These are phyloP conservation scores for Paramormyrops hopkinsi DNA, from an alignment of 2,797 vertebrate genomes.

Conservation along the genomic window DNA sequence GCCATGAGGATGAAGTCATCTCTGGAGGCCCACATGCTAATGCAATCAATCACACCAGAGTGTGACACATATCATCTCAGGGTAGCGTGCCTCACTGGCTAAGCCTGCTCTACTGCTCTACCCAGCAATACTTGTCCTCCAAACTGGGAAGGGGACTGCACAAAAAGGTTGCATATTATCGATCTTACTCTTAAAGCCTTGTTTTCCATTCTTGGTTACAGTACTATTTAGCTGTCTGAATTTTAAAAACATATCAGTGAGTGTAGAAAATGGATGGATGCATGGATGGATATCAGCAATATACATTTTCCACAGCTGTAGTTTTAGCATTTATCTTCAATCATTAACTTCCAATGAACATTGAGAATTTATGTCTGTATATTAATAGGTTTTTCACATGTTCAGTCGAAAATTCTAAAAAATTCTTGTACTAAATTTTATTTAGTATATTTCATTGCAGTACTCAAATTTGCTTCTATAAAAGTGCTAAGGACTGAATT, in stretches of 20 bases:
- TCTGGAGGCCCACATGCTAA: conserved; percentile 48
- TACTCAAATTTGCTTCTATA: background rate
- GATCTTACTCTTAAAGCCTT: background rate
- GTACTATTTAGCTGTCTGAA: background rate
- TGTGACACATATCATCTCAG: conserved; percentile 47
- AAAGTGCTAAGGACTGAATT: background rate
- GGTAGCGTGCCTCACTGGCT: conserved; percentile 37
- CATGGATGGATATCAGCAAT: background rate
- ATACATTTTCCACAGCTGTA: background rate
- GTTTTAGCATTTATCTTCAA: background rate
- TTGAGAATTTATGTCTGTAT: background rate
- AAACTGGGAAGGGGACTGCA: background rate
- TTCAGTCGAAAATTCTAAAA: background rate
- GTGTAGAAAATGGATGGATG: background rate
- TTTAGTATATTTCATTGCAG: background rate
- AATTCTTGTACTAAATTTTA: background rate
- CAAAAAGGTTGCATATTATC: background rate
- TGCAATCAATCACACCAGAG: conserved; percentile 52
- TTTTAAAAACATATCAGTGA: background rate
- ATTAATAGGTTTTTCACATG: background rate
- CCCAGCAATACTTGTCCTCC: background rate
- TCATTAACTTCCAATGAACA: background rate
- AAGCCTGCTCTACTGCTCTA: background rate
- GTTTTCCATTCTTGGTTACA: background rate
- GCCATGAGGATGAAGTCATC: conserved; percentile 53